These are phyloP conservation scores for Drosophila equinoxialis DNA, from an alignment of 1,140 invertebrate genomes.

Conservation along the genomic window DNA sequence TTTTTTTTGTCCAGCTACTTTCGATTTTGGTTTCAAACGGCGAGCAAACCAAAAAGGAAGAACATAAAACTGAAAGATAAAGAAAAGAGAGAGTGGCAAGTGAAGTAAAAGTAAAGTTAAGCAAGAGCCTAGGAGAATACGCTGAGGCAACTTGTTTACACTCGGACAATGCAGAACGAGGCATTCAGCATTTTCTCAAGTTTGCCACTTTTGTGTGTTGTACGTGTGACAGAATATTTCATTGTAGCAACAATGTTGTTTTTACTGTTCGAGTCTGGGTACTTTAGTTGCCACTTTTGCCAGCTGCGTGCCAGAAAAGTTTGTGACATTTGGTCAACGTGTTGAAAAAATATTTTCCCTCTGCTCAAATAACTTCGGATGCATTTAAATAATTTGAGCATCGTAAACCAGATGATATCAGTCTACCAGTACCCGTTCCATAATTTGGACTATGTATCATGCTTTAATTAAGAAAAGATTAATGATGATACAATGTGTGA, in stretches of 20 bases:
- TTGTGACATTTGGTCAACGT: constrained; percentile 33
- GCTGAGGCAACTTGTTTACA: constrained; percentile 57
- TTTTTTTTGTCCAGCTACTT: constrained; percentile 58
- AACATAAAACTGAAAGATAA: constrained; percentile 25
- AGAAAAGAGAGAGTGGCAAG: constrained; percentile 7
- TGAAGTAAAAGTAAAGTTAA: neutral
- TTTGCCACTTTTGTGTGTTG: constrained; percentile 56
- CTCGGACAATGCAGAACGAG: constrained; percentile 47
- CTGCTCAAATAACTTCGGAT: constrained; percentile 51
- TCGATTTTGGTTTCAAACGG: constrained; percentile 49
- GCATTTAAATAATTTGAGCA: constrained; percentile 68
- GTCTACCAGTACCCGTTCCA: neutral
- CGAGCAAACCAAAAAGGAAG: constrained; percentile 44
- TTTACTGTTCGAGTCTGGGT: constrained; percentile 52
- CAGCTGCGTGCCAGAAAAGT: constrained; percentile 56
- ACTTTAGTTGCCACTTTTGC: constrained; percentile 48
- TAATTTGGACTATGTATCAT: neutral
- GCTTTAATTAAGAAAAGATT: neutral
- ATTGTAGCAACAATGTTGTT: constrained; percentile 71
- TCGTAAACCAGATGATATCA: constrained; percentile 20
- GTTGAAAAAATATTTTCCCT: constrained; percentile 50
- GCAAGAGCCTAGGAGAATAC: neutral
- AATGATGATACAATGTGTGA: neutral
- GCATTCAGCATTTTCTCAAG: constrained; percentile 62
- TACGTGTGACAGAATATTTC: constrained; percentile 60